phyloP scores from a whole-genome alignment of 2,888 invertebrate genomes.

The Volucella zonaria region DNA sequence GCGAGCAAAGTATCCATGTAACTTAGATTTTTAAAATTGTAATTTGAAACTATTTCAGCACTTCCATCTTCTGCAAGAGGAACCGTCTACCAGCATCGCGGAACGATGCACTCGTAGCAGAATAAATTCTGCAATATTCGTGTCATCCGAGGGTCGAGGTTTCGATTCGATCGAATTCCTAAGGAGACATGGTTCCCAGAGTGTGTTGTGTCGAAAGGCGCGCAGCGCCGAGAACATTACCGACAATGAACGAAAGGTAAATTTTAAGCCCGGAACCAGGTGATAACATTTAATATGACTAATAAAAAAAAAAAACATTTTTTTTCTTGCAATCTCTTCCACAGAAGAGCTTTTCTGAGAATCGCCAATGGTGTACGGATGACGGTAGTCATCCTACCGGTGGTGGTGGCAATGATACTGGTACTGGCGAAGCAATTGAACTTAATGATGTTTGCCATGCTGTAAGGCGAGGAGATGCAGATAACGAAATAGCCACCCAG shows the following conservation, averaged over 20 bases:
- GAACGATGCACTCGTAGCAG: constrained; percentile 87
- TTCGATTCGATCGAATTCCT: constrained; percentile 92
- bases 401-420: constrained; percentile 1
- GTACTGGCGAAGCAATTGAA: constrained; percentile 51
- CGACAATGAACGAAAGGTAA: constrained; percentile 82
- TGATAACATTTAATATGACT: constrained; percentile 24
- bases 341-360: constrained; percentile 81
- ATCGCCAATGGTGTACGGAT: constrained; percentile 81
- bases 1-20: not conserved
- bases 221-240: constrained; percentile 88
- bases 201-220: constrained; percentile 90
- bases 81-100: constrained; percentile 86
- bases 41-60: constrained; percentile 83
- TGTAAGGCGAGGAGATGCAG: constrained; percentile 62
- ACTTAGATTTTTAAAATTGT: constrained; percentile 37
- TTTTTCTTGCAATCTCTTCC: constrained; percentile 15
- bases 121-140: constrained; percentile 93
- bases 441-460: constrained; percentile 55
- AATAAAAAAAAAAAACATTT: constrained; percentile 26
- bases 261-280: constrained; percentile 43
- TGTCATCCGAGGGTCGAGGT: constrained; percentile 89
- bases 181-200: constrained; percentile 90
- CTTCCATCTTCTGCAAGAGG: constrained; percentile 88
- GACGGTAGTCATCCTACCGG: constrained; percentile 73
- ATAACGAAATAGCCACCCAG: constrained; percentile 75